Conservation (phyloP, 1,140 invertebrate species). For the Drosophila pandora region DNA sequence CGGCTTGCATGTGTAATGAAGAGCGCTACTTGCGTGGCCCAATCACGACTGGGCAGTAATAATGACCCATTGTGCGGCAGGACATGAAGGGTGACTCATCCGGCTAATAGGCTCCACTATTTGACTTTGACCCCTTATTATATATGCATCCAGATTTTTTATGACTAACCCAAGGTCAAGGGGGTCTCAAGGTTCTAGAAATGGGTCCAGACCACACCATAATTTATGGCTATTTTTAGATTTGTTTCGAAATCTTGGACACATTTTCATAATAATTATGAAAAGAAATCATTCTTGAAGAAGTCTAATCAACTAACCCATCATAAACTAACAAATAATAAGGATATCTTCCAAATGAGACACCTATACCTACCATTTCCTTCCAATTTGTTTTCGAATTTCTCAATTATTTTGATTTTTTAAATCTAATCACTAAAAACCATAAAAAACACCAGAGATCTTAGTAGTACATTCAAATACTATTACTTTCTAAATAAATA, state of each 20-base stretch:
- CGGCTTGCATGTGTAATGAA: constrained; percentile 53
- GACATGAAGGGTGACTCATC: constrained; percentile 24
- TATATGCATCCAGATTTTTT: constrained; percentile 12
- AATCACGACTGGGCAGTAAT: constrained; percentile 12
- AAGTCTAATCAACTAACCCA: too few relatives aligned
- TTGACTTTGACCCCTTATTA: constrained; percentile 50
- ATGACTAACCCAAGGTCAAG: constrained; percentile 10
- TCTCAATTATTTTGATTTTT: background rate
- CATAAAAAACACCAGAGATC: background rate
- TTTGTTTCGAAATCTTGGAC: too few relatives aligned
- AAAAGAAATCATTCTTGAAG: too few relatives aligned
- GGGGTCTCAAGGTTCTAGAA: background rate
- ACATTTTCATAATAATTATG: too few relatives aligned
- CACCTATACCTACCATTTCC: too few relatives aligned
- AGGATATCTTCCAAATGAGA: too few relatives aligned
- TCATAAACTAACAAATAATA: too few relatives aligned
- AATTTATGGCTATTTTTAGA: too few relatives aligned
- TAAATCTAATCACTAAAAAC: background rate
- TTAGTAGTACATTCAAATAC: background rate
- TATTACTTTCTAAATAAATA: background rate
- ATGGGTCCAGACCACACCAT: background rate
- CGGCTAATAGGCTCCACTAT: background rate
- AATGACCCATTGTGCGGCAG: background rate
- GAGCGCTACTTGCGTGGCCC: constrained; percentile 8
- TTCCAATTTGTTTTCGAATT: background rate